Evolutionary conservation across 2,888 invertebrate genomes (phyloP).

Genomic region (Cynaeus angustus): DNA sequence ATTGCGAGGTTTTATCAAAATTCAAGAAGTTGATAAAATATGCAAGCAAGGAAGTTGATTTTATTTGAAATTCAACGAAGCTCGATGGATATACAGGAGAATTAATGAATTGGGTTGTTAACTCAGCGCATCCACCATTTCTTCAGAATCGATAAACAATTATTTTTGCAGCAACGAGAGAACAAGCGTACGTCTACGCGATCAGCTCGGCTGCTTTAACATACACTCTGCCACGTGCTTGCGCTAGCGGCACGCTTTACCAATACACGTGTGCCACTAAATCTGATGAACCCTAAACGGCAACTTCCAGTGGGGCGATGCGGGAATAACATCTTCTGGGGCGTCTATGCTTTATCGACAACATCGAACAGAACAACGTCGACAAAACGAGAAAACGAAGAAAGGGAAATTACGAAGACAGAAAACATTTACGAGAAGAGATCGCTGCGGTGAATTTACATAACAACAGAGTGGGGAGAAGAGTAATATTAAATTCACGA

Average conservation of each 20-base stretch:
- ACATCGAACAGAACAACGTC: slow-evolving; percentile 74
- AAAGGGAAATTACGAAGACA: slow-evolving; percentile 65
- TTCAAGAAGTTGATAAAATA: no score
- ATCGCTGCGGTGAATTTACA: slow-evolving; percentile 85
- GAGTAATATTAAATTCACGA: no score
- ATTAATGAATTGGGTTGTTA: no score
- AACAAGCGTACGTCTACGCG: slow-evolving; percentile 90
- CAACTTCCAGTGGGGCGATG: slow-evolving; percentile 90
- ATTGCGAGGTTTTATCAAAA: background rate
- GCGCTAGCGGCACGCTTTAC: slow-evolving; percentile 82
- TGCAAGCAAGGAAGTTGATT: background rate
- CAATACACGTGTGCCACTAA: slow-evolving; percentile 87
- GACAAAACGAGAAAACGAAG: slow-evolving; percentile 69
- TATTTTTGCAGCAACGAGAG: slow-evolving; percentile 81
- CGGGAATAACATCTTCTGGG: slow-evolving; percentile 86
- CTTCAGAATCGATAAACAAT: background rate
- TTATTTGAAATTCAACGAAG: no score
- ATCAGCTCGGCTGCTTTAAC: slow-evolving; percentile 86
- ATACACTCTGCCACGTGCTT: slow-evolving; percentile 85
- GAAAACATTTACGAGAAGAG: slow-evolving; percentile 72
- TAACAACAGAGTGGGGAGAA: slow-evolving; percentile 85
- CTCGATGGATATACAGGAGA: no score
- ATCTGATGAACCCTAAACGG: slow-evolving; percentile 80
- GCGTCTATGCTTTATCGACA: slow-evolving; percentile 82
- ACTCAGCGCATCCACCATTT: no score